phyloP scores from a whole-genome alignment of 2,888 invertebrate species.

The Epirrhoe tristata region DNA sequence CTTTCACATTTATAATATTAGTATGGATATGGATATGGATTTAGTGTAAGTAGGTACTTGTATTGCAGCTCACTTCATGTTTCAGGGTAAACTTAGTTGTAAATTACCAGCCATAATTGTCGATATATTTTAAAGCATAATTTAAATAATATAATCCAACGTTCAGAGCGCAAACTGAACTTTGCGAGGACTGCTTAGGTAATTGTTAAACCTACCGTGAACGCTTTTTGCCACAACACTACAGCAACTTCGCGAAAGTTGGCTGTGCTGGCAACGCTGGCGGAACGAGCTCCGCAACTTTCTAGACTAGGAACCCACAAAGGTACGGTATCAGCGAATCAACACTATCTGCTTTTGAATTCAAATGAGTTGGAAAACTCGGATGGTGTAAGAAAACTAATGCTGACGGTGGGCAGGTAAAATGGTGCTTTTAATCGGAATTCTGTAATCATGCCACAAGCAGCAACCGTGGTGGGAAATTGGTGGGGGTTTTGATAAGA shows the following conservation, averaged over 20 bases:
- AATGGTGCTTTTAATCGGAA: slow-evolving; percentile 51
- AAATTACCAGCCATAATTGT: too few species aligned
- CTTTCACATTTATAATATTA: too few species aligned
- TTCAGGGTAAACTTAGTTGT: too few species aligned
- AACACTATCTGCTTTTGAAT: slow-evolving; percentile 84
- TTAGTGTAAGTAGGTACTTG: too few species aligned
- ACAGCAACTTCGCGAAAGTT: slow-evolving; percentile 79
- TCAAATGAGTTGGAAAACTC: slow-evolving; percentile 85
- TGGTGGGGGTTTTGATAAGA: too few species aligned
- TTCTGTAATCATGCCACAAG: neutral
- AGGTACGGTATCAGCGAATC: slow-evolving; percentile 81
- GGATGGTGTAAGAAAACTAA: slow-evolving; percentile 77
- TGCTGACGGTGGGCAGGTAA: slow-evolving; percentile 50
- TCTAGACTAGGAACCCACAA: slow-evolving; percentile 81
- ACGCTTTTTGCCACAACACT: slow-evolving; percentile 82
- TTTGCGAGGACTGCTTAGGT: slow-evolving; percentile 77
- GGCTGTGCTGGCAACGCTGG: slow-evolving; percentile 67
- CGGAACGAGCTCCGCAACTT: slow-evolving; percentile 62
- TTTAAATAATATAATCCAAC: slow-evolving; percentile 48
- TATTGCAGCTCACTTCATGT: too few species aligned
- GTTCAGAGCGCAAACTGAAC: slow-evolving; percentile 66
- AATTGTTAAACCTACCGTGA: slow-evolving; percentile 83
- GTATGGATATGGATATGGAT: too few species aligned
- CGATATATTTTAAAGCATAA: slow-evolving; percentile 36
- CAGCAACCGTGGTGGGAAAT: too few species aligned